phyloP scores from a whole-genome alignment of 2,888 invertebrate genomes.

The Leptinotarsa rubiginosa region DNA sequence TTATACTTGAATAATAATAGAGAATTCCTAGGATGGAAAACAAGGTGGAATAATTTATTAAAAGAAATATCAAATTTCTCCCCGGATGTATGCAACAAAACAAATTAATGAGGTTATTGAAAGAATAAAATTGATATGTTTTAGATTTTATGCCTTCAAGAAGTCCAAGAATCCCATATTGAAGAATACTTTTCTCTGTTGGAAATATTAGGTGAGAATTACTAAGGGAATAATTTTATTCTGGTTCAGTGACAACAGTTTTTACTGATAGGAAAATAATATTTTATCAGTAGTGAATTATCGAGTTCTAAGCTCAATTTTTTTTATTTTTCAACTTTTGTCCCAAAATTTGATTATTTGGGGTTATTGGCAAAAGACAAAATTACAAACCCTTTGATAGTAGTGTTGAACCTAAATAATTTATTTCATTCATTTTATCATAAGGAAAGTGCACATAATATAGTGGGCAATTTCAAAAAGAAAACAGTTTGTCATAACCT shows the following conservation, averaged over 20 bases:
- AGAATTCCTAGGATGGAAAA: conserved; percentile 76
- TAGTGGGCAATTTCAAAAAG: no score
- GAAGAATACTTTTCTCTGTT: conserved; percentile 71
- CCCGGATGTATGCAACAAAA: conserved; percentile 71
- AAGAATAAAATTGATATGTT: conserved; percentile 52
- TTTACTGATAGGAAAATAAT: no score
- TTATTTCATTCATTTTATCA: no score
- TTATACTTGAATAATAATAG: conserved; percentile 76
- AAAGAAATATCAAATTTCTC: conserved; percentile 70
- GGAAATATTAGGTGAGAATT: conserved; percentile 55
- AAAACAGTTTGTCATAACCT: background rate
- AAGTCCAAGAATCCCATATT: conserved; percentile 83
- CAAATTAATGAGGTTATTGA: conserved; percentile 8
- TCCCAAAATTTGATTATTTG: no score
- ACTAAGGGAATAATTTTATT: background rate
- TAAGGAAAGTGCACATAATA: no score
- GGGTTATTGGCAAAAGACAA: no score
- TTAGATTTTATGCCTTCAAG: conserved; percentile 89
- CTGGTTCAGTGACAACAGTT: no score
- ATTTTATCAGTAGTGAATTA: no score
- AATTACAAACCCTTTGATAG: no score
- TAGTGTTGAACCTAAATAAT: no score
- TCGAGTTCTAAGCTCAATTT: no score
- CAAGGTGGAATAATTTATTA: conserved; percentile 71
- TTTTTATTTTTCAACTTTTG: no score